Base-by-base conservation (phyloP, 2,888 invertebrate genomes). In the Perizoma affinitatum region DNA sequence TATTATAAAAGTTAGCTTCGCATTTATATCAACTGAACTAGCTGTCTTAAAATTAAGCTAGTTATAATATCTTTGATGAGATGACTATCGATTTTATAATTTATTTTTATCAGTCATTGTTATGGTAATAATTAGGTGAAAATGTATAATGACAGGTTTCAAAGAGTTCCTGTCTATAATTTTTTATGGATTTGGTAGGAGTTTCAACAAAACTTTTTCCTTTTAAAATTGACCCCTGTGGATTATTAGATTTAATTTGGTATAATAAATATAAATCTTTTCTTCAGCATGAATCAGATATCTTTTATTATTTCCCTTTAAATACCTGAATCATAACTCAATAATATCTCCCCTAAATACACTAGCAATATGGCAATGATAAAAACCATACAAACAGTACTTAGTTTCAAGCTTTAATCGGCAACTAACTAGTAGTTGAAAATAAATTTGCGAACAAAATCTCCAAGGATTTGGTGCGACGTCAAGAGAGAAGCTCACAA, bases 81-180 rank as follows among this genome's bases (percentile, higher is more conserved):
- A 62, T 63, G 62, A 63, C 62, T 80, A 83, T 80, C 83, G 74
- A 73, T 84, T 83, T 88, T 83, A 69, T 83, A 83, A 79, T 72
- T 81, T 85, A 87, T 87, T 84, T 45, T 79, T 50, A 48, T 54
- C 33, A 72, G 66, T 76, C 73, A 78, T 79, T 77, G 81, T 82
- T 82, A 80, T 79, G 78, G 69, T 82, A 83, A 83, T 84, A 83
- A 88, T 87, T 84, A 82, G 79, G 81, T 84, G 73, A 78, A 83
- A 84, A 86, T 82, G 78, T 65, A 78, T 87, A 84, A 86, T 87
- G 83, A 82, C 61, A 61, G 53, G 41, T 41, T 46, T 49, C 9
- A 52, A 49, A 48, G 7, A 55, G 42, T 54, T 7, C 53, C 47
- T 45, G 40, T 51, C 51, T 58, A n/a, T 3, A 8, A 6, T 40